These are phyloP conservation scores for Amphimallon solstitiale DNA, from an alignment of 2,888 invertebrate species.

Conservation along the genomic window DNA sequence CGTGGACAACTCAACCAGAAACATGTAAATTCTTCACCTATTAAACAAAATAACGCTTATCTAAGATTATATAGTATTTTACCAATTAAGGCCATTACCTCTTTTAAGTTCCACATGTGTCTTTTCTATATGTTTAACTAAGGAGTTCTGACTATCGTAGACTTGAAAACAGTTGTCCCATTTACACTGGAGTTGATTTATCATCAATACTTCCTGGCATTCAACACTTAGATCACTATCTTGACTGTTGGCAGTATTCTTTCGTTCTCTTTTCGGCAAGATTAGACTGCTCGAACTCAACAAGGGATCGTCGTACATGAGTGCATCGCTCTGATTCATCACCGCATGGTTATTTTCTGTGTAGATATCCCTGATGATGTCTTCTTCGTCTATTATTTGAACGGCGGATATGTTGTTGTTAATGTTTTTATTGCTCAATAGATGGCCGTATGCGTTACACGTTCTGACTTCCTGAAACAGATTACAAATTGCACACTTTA, in stretches of 20 bases:
- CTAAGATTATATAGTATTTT: slow-evolving; percentile 1
- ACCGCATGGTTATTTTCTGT: slow-evolving; percentile 61
- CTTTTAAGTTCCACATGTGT: slow-evolving; percentile 87
- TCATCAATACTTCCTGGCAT: slow-evolving; percentile 42
- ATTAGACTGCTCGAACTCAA: slow-evolving; percentile 50
- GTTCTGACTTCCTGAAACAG: slow-evolving; percentile 32
- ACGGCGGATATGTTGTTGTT: slow-evolving; percentile 49
- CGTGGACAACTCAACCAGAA: slow-evolving; percentile 94
- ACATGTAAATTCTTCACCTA: slow-evolving; percentile 90
- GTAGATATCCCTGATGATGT: slow-evolving; percentile 31
- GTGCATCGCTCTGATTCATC: slow-evolving; percentile 61
- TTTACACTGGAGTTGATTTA: slow-evolving; percentile 70
- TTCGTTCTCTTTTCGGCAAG: slow-evolving; percentile 40
- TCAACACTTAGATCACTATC: slow-evolving; percentile 28
- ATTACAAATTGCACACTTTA: not conserved
- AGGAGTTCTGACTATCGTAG: slow-evolving; percentile 80
- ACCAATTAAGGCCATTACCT: slow-evolving; percentile 60
- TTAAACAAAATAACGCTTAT: not conserved
- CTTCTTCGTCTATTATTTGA: slow-evolving; percentile 31
- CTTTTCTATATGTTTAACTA: slow-evolving; percentile 87
- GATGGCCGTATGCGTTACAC: slow-evolving; percentile 53
- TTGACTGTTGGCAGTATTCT: slow-evolving; percentile 27
- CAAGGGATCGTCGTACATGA: slow-evolving; percentile 58
- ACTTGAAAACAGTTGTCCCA: slow-evolving; percentile 88
- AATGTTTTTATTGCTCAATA: slow-evolving; percentile 52